Percentiles rank a stretch among this genome's conserved stretches.
Conservation (phyloP, 2,888 invertebrate genomes). For the Cephonodes hylas region DNA sequence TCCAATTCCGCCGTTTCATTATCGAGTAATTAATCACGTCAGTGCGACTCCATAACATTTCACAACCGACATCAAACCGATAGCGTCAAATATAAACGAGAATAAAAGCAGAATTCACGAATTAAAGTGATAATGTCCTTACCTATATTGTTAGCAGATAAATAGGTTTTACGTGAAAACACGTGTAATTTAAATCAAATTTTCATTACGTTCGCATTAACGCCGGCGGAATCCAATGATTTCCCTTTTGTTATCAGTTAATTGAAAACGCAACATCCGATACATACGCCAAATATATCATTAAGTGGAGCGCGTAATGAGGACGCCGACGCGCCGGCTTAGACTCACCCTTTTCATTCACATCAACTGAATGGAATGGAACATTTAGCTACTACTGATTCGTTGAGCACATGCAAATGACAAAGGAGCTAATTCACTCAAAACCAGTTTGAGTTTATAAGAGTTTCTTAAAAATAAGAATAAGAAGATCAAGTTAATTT, state of each 20-base stretch:
- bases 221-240: slow-evolving; percentile 28
- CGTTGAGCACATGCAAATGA: background rate
- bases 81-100: background rate
- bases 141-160: background rate
- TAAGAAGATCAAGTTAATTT: background rate
- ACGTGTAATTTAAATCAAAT: slow-evolving; percentile 15
- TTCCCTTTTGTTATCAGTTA: slow-evolving; percentile 35
- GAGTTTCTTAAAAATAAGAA: background rate
- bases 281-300: slow-evolving; percentile 3
- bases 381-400: background rate
- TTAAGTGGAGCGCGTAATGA: slow-evolving; percentile 2
- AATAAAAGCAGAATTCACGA: background rate
- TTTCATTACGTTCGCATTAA: slow-evolving; percentile 13
- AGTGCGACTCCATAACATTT: no score
- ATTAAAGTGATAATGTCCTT: background rate
- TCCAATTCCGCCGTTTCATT: background rate
- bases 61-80: background rate
- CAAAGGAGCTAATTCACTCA: background rate
- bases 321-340: background rate
- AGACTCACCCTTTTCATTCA: background rate
- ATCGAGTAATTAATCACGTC: background rate
- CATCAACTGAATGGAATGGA: background rate
- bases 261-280: slow-evolving; percentile 30
- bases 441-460: background rate
- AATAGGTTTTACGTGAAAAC: background rate